Evolutionary conservation across 2,113 vertebrate species (phyloP), one percentile per base, ranked within the genome.

Genomic region (Elephas maximus): DNA sequence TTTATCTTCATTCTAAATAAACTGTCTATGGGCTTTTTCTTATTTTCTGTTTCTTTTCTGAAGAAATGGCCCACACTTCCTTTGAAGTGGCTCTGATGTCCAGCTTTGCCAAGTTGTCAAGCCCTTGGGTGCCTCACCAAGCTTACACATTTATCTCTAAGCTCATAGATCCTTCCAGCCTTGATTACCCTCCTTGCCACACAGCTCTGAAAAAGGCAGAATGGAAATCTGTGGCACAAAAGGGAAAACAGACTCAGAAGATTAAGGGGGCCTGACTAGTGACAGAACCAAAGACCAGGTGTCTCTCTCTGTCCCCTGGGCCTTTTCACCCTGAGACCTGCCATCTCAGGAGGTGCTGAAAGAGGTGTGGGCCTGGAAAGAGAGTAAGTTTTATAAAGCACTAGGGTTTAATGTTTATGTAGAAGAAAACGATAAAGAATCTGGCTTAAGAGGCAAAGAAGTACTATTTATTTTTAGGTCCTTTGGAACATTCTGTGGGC

Each of bases 241-340:
- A 78, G 45, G 45, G 24, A 51, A 74, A 95, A 86, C 14, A 76
- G 63, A 12, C 63, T n/a, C 44, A 65, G 69, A 73, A 81, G 53
- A 15, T 77, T 44, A 37, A 67, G 45, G 63, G 53, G 69, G 6
- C 11, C 69, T 44, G n/a, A 74, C n/a, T 87, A 84, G 33, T 69
- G 63, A 96, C 69, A 83, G 79, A 94, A 95, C 30, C 81, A 96
- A 20, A 85, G 48, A 20, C 65, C 41, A 76, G 48, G 41, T 82
- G 11, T 57, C 37, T 95, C 51, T 63, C 7, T 62, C 57, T 69
- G 11, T 67, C 85, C 88, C 63, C 73, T 82, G 63, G 80, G 33
- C 14, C 62, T 77, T 15, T 73, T 67, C 48, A 79, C 53, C 77
- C 14, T 83, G 69, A 86, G 67, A 65, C 8, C 74, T 62, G 53